phyloP scores from a whole-genome alignment of 2,797 vertebrate species.

The Uromys caudimaculatus region DNA sequence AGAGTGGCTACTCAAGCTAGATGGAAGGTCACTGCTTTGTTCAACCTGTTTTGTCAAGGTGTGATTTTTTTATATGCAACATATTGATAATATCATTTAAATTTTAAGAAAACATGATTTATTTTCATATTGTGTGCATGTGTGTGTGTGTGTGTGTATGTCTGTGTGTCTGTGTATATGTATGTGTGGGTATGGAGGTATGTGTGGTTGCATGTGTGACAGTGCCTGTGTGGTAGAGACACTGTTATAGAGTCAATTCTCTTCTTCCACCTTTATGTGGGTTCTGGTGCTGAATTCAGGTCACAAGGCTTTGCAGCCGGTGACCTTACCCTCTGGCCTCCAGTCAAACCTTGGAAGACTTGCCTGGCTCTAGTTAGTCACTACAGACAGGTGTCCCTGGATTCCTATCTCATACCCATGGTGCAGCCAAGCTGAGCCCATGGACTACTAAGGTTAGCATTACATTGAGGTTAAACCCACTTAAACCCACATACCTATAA shows the following conservation, averaged over 20 bases:
- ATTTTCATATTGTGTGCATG: background rate
- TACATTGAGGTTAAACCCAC: background rate
- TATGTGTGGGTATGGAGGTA: background rate
- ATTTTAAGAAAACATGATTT: background rate
- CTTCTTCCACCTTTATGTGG: background rate
- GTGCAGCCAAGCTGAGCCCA: background rate
- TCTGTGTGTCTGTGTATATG: background rate
- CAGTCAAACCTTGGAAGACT: background rate
- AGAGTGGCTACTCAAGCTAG: background rate
- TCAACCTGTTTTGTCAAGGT: background rate
- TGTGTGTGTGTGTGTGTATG: background rate
- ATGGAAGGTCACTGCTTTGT: background rate
- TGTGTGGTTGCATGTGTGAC: background rate
- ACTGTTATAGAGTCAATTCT: background rate
- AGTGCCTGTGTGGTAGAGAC: no score
- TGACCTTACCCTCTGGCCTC: background rate
- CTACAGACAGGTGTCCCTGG: background rate
- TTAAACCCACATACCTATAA: background rate
- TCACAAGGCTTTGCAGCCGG: background rate
- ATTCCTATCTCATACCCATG: background rate
- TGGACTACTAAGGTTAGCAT: background rate
- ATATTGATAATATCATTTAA: background rate
- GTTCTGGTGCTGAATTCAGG: background rate
- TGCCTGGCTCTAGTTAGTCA: background rate
- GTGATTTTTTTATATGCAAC: background rate